These are phyloP conservation scores for Tethea ocularis DNA, from an alignment of 2,888 invertebrate species.

Conservation along the genomic window DNA sequence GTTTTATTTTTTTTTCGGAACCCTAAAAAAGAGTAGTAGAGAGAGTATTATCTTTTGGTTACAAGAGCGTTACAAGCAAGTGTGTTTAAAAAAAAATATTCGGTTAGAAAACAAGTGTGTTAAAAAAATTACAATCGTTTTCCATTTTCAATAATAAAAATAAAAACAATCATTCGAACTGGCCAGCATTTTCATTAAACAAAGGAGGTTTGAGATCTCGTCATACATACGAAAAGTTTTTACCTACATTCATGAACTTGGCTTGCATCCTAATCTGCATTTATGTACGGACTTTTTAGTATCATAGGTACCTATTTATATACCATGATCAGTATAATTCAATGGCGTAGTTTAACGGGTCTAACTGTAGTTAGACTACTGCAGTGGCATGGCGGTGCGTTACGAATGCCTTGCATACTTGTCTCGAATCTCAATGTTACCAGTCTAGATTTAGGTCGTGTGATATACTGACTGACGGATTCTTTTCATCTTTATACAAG, in stretches of 20 bases:
- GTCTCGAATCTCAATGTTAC: background rate
- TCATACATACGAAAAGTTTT: background rate
- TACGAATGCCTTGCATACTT: constrained; percentile 1
- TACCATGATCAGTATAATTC: background rate
- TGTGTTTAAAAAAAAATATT: too few relatives aligned
- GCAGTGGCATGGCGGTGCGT: background rate
- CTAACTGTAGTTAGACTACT: constrained; percentile 2
- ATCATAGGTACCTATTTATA: background rate
- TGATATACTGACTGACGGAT: background rate
- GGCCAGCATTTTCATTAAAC: background rate
- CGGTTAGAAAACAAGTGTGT: too few relatives aligned
- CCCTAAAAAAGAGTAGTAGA: too few relatives aligned
- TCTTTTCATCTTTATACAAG: background rate
- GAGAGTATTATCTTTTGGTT: too few relatives aligned
- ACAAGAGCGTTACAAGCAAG: too few relatives aligned
- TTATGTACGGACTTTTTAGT: background rate
- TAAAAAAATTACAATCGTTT: background rate
- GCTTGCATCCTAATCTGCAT: background rate
- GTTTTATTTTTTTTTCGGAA: too few relatives aligned
- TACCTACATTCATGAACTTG: background rate
- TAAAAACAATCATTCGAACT: constrained; percentile 19
- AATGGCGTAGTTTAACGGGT: constrained; percentile 4
- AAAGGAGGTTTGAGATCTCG: background rate
- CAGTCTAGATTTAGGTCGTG: background rate
- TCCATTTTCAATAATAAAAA: background rate